Conservation (phyloP, 2,888 invertebrate species). For the Acleris sparsana region DNA sequence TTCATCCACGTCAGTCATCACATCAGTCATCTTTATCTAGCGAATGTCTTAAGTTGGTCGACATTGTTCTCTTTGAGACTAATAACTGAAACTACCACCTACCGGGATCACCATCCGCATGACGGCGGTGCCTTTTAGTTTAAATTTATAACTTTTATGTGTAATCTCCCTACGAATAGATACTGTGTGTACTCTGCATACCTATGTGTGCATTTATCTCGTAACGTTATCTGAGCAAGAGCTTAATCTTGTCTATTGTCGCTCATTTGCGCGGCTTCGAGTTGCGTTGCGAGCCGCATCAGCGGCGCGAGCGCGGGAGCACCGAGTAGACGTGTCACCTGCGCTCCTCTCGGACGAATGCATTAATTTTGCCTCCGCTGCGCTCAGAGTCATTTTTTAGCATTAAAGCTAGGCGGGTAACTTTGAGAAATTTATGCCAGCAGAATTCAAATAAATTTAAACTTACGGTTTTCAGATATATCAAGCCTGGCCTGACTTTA, state of each 20-base stretch:
- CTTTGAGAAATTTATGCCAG: slow-evolving; percentile 51
- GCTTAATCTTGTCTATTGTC: slow-evolving; percentile 18
- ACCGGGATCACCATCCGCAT: no score
- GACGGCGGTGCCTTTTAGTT: no score
- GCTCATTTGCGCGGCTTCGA: slow-evolving; percentile 26
- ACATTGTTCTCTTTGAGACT: no score
- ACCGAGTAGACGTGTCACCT: slow-evolving; percentile 40
- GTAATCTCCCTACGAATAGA: no score
- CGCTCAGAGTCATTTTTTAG: slow-evolving; percentile 55
- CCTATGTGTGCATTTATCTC: neutral
- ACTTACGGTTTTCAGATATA: slow-evolving; percentile 5
- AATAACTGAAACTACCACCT: no score
- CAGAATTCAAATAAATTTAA: slow-evolving; percentile 40
- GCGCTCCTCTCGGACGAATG: slow-evolving; percentile 45
- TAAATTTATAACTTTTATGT: no score
- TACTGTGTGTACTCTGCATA: no score
- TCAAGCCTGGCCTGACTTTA: slow-evolving; percentile 1
- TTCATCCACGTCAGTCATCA: no score
- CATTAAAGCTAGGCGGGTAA: slow-evolving; percentile 50
- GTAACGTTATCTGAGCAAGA: neutral
- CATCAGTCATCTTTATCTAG: no score
- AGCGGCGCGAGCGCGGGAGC: slow-evolving; percentile 6
- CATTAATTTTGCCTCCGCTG: slow-evolving; percentile 52
- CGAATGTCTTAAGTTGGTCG: no score
- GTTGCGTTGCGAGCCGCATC: slow-evolving; percentile 27